Conservation (phyloP, 2,797 vertebrate genomes). For the Macrochelys suwanniensis region DNA sequence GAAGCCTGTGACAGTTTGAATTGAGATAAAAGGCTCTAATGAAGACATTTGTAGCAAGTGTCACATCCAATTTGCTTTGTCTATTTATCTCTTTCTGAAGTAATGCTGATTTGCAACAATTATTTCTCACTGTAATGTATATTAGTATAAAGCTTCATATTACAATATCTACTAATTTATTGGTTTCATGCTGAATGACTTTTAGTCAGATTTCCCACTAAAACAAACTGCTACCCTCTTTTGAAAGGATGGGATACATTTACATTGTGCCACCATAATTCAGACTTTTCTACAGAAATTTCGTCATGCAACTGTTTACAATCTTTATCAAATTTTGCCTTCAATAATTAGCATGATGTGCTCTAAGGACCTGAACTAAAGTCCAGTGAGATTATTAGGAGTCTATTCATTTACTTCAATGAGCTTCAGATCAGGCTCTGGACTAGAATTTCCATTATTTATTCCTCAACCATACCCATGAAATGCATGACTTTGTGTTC, state of each 20-base stretch:
- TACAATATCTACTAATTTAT: constrained; percentile 78
- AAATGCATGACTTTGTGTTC: background rate
- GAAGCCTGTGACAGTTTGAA: constrained; percentile 62
- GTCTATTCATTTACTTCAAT: background rate
- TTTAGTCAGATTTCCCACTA: constrained; percentile 78
- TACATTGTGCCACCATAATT: constrained; percentile 59
- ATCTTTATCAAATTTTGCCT: background rate
- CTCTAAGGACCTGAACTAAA: fast-evolving
- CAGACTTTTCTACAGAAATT: constrained; percentile 48
- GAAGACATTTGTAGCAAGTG: constrained; percentile 72
- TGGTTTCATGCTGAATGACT: constrained; percentile 70
- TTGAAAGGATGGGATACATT: constrained; percentile 69
- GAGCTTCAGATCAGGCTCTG: background rate
- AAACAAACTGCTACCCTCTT: constrained; percentile 71
- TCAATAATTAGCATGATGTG: background rate
- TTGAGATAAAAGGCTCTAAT: constrained; percentile 75
- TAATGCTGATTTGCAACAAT: constrained; percentile 74
- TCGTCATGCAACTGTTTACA: constrained; percentile 6
- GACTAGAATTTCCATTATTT: background rate
- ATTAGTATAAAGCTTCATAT: constrained; percentile 57
- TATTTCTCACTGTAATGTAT: constrained; percentile 71
- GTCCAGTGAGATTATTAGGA: background rate
- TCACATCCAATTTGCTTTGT: constrained; percentile 70
- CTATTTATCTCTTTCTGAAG: constrained; percentile 62
- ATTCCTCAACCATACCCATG: background rate